A percentile compares a stretch with the other conserved stretches of the same genome.
Conservation (phyloP, 2,888 invertebrate genomes). For the Lobophora halterata region DNA sequence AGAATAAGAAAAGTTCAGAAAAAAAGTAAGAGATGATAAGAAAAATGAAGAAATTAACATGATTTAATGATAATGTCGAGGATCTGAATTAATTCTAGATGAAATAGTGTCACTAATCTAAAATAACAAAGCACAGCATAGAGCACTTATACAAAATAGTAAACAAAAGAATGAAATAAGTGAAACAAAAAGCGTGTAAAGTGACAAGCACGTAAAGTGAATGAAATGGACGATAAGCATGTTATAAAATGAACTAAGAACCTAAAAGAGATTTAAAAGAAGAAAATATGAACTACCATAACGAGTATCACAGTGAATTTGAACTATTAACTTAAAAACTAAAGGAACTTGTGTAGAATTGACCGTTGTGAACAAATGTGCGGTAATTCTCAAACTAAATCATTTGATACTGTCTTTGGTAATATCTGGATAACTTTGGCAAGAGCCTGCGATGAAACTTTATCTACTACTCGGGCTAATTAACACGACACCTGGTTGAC, state of each 20-base stretch:
- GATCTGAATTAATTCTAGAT: too few species aligned
- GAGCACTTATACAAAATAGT: background rate
- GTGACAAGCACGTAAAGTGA: too few species aligned
- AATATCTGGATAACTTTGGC: conserved; percentile 52
- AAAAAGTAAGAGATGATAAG: conserved; percentile 13
- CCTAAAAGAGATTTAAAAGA: conserved; percentile 16
- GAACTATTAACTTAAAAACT: conserved; percentile 45
- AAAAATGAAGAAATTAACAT: conserved; percentile 4
- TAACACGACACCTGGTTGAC: too few species aligned
- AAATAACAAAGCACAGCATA: conserved; percentile 7
- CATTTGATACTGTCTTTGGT: conserved; percentile 78
- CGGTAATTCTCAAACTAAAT: conserved; percentile 64
- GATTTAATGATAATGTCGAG: conserved; percentile 11
- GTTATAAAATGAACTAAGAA: conserved; percentile 1
- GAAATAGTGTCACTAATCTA: background rate
- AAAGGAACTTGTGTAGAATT: conserved; percentile 65
- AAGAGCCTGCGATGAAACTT: too few species aligned
- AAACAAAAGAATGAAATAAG: conserved; percentile 8
- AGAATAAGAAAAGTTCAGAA: too few species aligned
- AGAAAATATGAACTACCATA: conserved; percentile 48
- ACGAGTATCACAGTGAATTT: conserved; percentile 77
- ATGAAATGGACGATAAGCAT: too few species aligned
- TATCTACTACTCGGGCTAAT: too few species aligned
- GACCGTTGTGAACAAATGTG: conserved; percentile 78
- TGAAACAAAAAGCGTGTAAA: too few species aligned